Conservation (phyloP, 2,797 vertebrate genomes). For the Kryptolebias ocellatus region DNA sequence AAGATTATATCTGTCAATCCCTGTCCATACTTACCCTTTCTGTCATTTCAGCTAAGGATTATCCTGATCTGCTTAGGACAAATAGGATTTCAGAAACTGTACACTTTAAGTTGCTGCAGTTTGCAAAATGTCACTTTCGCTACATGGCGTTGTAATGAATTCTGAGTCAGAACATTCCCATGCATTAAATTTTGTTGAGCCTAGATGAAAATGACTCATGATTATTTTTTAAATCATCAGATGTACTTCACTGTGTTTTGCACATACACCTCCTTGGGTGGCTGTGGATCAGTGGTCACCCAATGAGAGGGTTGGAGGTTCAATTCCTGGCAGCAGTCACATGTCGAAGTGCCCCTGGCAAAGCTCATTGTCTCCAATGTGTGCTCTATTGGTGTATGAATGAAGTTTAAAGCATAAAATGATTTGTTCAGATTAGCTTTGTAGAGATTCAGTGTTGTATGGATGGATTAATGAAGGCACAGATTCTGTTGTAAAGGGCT, state of each 20-base stretch:
- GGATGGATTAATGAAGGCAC: too few species aligned
- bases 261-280: not conserved
- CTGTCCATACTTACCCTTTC: conserved; percentile 64
- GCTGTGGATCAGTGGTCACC: too few species aligned
- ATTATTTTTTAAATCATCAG: conserved; percentile 14
- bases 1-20: conserved; percentile 70
- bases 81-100: conserved; percentile 68
- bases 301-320: too few species aligned
- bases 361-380: too few species aligned
- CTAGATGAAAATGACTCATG: conserved; percentile 12
- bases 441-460: too few species aligned
- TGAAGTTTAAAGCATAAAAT: too few species aligned
- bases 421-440: too few species aligned
- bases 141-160: conserved; percentile 39
- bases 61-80: conserved; percentile 71
- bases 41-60: conserved; percentile 70
- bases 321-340: too few species aligned
- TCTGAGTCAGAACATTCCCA: conserved; percentile 19
- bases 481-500: too few species aligned
- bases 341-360: too few species aligned
- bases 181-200: conserved; percentile 3
- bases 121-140: conserved; percentile 58
- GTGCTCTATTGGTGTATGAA: too few species aligned
- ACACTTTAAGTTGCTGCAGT: conserved; percentile 60
- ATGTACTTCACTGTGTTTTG: not conserved